Base-by-base conservation (phyloP, 2,113 vertebrate species). In the Eupsittula cactorum region DNA sequence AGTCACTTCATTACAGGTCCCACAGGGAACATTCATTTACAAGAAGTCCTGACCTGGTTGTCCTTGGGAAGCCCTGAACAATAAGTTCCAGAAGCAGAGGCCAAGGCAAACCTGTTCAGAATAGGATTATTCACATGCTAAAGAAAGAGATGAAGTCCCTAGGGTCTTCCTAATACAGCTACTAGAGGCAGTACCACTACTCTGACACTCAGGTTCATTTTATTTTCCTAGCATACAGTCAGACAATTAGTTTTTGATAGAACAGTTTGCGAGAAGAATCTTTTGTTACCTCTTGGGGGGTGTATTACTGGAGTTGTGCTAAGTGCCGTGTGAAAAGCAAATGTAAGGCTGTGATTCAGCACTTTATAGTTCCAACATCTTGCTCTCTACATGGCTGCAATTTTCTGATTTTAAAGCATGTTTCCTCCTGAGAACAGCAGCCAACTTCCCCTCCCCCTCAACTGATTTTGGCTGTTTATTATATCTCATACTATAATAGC, bases 51-150 rank as follows among this genome's bases (percentile, higher is more conserved):
- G 86, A 91, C 95, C 88, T 41, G 57, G 71, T n/a, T 95, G 97
- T 97, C 94, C 93, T 98, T 97, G 96, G 96, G 79, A 98, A 98
- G 91, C 88, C 92, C 83, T 97, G 90, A 96, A 83, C 92, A 97
- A 93, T 82, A 96, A 95, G 81, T 90, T 85, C 90, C 59, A 19
- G 41, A 96, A 83, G 86, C n/a, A 0, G 46, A 97, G 84, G 74
- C 92, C 77, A 94, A 55, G 42, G 39, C 73, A 97, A 98, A 93
- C 78, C 82, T 93, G 64, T 87, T 96, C 67, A 93, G 92, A 91
- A 84, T 84, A 96, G 77, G 79, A 85, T 69, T 90, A 37, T 35
- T 94, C 84, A 92, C 67, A 82, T 74, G 86, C 86, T 88, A 74
- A 95, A 92, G 92, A 89, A 96, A 84, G 47, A 74, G 64, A 67